Percentiles rank a stretch among this genome's conserved stretches.
Evolutionary conservation across 64 coral and sea anemone species (phyloP).

Genomic region (Pachyseris speciosa): DNA sequence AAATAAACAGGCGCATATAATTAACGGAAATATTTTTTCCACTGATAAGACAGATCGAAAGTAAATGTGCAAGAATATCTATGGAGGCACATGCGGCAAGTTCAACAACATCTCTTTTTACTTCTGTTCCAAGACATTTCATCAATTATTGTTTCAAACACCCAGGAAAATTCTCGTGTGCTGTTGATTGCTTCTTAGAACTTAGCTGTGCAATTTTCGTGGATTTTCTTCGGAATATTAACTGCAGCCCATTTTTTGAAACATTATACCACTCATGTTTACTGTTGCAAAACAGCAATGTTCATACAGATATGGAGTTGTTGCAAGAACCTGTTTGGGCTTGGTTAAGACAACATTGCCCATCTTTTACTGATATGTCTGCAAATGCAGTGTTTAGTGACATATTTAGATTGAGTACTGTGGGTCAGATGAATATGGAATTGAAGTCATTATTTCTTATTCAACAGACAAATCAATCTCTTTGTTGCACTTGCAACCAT

Average conservation of each 20-base stretch:
- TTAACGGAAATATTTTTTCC: constrained; percentile 31
- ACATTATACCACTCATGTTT: constrained; percentile 15
- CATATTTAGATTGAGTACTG: no score
- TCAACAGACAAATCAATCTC: no score
- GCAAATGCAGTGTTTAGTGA: no score
- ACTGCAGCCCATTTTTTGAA: constrained; percentile 27
- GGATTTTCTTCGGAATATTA: not conserved
- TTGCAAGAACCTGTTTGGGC: constrained; percentile 39
- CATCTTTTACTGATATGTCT: no score
- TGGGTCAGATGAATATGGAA: no score
- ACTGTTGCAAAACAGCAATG: not conserved
- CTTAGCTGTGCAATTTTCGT: constrained; percentile 11
- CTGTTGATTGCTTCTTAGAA: constrained; percentile 63
- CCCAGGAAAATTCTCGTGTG: constrained; percentile 46
- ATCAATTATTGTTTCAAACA: constrained; percentile 45
- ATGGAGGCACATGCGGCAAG: not conserved
- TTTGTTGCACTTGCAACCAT: no score
- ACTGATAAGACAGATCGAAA: not conserved
- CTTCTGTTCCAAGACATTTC: constrained; percentile 6
- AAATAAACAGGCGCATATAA: constrained; percentile 48
- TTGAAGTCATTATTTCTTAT: no score
- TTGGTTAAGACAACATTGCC: no score
- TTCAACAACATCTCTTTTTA: no score
- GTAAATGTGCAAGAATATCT: not conserved
- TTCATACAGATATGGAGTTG: not conserved